A percentile compares a stretch with the other conserved stretches of the same genome.
These are phyloP conservation scores for Graphium colonna DNA, from an alignment of 2,888 invertebrate species.

Conservation along the genomic window DNA sequence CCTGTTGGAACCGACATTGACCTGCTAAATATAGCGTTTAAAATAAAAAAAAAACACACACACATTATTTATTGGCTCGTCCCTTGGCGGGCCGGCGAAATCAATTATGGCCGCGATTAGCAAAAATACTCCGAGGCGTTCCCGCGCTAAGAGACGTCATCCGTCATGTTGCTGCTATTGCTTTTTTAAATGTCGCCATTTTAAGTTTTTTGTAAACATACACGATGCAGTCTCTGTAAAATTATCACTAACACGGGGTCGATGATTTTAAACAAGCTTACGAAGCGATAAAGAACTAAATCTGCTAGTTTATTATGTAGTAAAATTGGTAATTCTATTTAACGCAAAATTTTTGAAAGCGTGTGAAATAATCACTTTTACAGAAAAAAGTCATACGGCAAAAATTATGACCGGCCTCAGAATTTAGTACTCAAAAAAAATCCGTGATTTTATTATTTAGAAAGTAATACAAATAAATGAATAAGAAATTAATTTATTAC, in stretches of 20 bases:
- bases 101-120: constrained; percentile 34
- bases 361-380: no score
- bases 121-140: constrained; percentile 24
- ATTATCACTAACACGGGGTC: constrained; percentile 4
- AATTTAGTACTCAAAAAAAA: no score
- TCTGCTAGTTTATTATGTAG: not conserved
- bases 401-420: no score
- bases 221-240: not conserved
- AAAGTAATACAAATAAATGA: no score
- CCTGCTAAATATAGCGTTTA: constrained; percentile 21
- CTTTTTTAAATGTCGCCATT: constrained; percentile 24
- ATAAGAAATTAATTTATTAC: no score
- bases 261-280: constrained; percentile 4
- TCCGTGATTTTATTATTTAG: no score
- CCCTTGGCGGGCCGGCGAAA: constrained; percentile 28
- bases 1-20: constrained; percentile 17
- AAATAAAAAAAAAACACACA: constrained; percentile 18
- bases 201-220: constrained; percentile 2
- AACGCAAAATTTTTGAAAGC: no score
- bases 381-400: no score
- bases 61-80: constrained; percentile 24
- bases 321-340: no score
- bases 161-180: constrained; percentile 11
- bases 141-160: constrained; percentile 11
- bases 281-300: not conserved